Base-by-base conservation (phyloP, 2,797 vertebrate species). In the Geotria australis region DNA sequence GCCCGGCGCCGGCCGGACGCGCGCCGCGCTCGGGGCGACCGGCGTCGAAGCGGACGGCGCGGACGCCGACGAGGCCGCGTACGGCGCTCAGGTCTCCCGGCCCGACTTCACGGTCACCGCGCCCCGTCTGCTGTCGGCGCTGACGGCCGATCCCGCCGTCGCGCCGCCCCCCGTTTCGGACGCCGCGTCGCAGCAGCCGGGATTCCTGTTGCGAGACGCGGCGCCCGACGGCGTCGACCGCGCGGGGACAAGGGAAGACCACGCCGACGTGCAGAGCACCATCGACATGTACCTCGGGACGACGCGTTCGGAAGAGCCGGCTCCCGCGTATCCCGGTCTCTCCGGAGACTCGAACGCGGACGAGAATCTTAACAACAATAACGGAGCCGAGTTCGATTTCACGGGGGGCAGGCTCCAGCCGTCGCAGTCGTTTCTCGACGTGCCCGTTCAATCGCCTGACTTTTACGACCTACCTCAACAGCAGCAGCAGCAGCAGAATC, bases 131-230 rank as follows among this genome's bases (percentile, higher is more conserved):
- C 74, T 94, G 48, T 88, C 88, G 0, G 77, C 86, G 62, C 77
- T 93, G 59, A 75, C 85, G 48, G 86, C 88, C 67, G 83, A 95
- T 68, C 84, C 93, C 61, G 76, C 81, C 57, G 77, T 80, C 61
- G 79, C 86, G 46, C 80, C 81, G 63, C 76, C 82, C 0, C 85
- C 89, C 1, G 84, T 96, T 49, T 96, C 95, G 72, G 95, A 88
- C 56, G 94, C 88, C 1, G 86, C 86, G 58, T 83, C 80, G 1
- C 88, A 98, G 65, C 83, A 85, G 1, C 74, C 84, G 57, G 85
- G 84, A 46, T 83, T 86, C 67, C 70, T 76, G 58, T 67, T 72
- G 2, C 72, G 77, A 0, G 73, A 38, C 24, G 24, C 24, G 24
- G 24, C 24, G 38, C 24, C 24, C 38, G 24, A 38, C 24, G 24